phyloP scores from a whole-genome alignment of 2,113 vertebrate species.

The Tapirus terrestris region DNA sequence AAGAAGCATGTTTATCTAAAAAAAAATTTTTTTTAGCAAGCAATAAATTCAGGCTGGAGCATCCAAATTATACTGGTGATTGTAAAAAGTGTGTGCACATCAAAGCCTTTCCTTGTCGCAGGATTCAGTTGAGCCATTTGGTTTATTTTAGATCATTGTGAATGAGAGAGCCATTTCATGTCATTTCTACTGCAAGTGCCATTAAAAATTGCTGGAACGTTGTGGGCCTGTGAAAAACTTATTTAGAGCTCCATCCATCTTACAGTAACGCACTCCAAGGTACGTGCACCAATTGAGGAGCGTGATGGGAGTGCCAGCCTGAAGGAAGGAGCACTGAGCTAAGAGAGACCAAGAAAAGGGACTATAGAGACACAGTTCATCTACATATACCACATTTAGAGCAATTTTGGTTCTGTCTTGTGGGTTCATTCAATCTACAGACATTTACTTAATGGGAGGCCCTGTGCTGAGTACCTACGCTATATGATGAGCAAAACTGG shows the following conservation, averaged over 20 bases:
- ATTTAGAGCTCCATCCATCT: neutral
- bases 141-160: slow-evolving; percentile 32
- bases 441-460: neutral
- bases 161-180: neutral
- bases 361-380: neutral
- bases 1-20: neutral
- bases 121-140: neutral
- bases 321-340: neutral
- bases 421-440: neutral
- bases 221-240: neutral
- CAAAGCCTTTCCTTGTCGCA: neutral
- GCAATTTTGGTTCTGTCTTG: neutral
- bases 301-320: neutral
- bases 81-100: neutral
- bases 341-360: neutral
- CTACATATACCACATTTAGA: neutral
- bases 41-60: neutral
- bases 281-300: neutral
- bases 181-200: neutral
- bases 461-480: neutral
- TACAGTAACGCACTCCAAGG: neutral
- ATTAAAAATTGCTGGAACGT: neutral
- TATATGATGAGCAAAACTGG: neutral
- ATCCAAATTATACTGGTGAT: neutral
- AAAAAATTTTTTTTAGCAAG: neutral